Conservation (phyloP, 53 echinoderm and acorn worm species). For the Actinopyga echinites region DNA sequence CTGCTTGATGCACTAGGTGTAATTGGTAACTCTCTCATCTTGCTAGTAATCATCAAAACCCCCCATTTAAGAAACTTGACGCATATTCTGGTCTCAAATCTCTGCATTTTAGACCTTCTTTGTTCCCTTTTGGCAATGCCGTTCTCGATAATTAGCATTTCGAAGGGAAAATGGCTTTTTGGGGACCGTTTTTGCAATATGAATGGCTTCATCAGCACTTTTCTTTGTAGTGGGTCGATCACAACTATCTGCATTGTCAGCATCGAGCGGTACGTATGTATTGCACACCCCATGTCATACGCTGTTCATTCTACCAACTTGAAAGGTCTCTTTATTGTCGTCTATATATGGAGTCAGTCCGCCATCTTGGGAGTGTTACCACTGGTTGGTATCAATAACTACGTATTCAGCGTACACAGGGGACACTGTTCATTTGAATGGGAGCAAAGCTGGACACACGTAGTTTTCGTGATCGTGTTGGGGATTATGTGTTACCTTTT, state of each 20-base stretch:
- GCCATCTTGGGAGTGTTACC: conserved; percentile 68
- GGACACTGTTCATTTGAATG: conserved; percentile 90
- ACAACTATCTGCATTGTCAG: conserved; percentile 81
- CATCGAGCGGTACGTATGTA: conserved; percentile 82
- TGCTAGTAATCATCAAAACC: conserved; percentile 69
- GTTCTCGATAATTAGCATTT: conserved; percentile 64
- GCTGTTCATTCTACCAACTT: conserved; percentile 66
- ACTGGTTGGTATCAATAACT: conserved; percentile 68
- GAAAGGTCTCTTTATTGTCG: conserved; percentile 46
- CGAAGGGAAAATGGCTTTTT: conserved; percentile 67
- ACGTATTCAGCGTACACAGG: conserved; percentile 65
- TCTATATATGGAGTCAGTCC: conserved; percentile 84
- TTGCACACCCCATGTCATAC: conserved; percentile 84
- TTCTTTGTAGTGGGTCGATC: conserved; percentile 78
- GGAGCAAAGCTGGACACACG: conserved; percentile 61
- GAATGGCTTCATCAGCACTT: conserved; percentile 84
- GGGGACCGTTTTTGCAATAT: conserved; percentile 71
- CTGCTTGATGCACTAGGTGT: conserved; percentile 61
- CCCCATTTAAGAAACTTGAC: conserved; percentile 81
- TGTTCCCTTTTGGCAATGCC: conserved; percentile 76
- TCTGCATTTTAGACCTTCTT: conserved; percentile 74
- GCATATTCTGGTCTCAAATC: conserved; percentile 77
- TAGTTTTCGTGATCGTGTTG: conserved; percentile 63
- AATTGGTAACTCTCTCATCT: conserved; percentile 67
- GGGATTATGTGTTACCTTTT: conserved; percentile 76